Conservation (phyloP, 2,113 vertebrate species). For the Scalopus aquaticus region DNA sequence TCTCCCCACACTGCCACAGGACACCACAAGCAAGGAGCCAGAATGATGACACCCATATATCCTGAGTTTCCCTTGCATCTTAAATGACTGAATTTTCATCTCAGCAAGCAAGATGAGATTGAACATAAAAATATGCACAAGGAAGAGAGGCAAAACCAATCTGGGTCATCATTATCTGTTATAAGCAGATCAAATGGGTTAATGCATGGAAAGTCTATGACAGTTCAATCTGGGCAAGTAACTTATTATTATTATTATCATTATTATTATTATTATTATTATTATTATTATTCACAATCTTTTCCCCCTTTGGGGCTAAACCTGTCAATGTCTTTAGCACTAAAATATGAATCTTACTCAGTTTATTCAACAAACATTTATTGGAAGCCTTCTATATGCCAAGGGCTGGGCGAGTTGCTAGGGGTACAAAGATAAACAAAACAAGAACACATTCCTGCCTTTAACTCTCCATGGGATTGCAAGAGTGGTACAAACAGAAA, state of each 20-base stretch:
- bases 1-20: neutral
- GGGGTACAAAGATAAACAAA: conserved; percentile 36
- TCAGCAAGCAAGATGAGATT: neutral
- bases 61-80: neutral
- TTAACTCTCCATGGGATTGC: neutral
- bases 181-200: neutral
- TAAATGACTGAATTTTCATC: neutral
- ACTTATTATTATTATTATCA: neutral
- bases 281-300: neutral
- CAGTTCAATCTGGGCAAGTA: neutral
- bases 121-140: neutral
- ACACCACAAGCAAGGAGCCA: neutral
- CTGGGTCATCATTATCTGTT: neutral
- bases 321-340: neutral
- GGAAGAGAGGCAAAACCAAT: neutral
- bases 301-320: conserved; percentile 30
- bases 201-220: neutral
- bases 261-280: neutral
- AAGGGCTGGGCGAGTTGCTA: neutral
- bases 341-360: neutral
- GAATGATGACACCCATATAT: neutral
- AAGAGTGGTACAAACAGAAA: neutral
- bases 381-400: neutral
- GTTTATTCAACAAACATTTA: conserved; percentile 40
- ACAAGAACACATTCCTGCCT: neutral